phyloP scores from a whole-genome alignment of 2,797 vertebrate genomes.

The Danio jaintianensis region DNA sequence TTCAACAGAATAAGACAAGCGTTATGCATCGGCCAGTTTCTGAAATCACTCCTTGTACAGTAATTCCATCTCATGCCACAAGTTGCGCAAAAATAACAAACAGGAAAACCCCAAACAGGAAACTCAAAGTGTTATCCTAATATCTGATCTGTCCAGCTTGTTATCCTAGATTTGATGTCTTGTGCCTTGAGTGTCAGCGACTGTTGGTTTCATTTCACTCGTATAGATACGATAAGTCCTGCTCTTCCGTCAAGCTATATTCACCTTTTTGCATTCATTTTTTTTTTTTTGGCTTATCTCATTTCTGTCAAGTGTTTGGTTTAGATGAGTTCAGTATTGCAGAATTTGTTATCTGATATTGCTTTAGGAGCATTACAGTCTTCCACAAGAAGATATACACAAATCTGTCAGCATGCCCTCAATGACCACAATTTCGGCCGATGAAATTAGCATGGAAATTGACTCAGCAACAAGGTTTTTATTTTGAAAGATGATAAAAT shows the following conservation, averaged over 20 bases:
- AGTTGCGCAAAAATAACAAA: not conserved
- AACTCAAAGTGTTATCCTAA: not conserved
- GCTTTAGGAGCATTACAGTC: slow-evolving; percentile 62
- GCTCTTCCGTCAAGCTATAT: slow-evolving; percentile 42
- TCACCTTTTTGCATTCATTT: slow-evolving; percentile 61
- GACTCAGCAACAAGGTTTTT: slow-evolving; percentile 2
- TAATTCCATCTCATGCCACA: not conserved
- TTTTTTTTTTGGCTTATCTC: slow-evolving; percentile 54
- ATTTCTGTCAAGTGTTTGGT: slow-evolving; percentile 66
- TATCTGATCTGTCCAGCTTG: not conserved
- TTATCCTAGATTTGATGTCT: not conserved
- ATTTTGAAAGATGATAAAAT: not conserved
- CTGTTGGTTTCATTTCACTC: slow-evolving; percentile 17
- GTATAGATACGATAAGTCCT: slow-evolving; percentile 38
- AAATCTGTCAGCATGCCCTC: slow-evolving; percentile 50
- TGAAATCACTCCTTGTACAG: not conserved
- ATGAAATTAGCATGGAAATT: slow-evolving; percentile 31
- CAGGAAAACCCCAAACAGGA: not conserved
- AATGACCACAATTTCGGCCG: not conserved
- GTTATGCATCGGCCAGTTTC: not conserved
- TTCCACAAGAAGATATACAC: slow-evolving; percentile 55
- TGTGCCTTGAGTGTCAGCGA: not conserved
- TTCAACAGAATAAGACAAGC: not conserved
- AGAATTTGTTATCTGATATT: slow-evolving; percentile 49
- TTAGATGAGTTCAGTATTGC: slow-evolving; percentile 46